These are phyloP conservation scores for Huso huso DNA, from an alignment of 2,797 vertebrate species.

Conservation along the genomic window DNA sequence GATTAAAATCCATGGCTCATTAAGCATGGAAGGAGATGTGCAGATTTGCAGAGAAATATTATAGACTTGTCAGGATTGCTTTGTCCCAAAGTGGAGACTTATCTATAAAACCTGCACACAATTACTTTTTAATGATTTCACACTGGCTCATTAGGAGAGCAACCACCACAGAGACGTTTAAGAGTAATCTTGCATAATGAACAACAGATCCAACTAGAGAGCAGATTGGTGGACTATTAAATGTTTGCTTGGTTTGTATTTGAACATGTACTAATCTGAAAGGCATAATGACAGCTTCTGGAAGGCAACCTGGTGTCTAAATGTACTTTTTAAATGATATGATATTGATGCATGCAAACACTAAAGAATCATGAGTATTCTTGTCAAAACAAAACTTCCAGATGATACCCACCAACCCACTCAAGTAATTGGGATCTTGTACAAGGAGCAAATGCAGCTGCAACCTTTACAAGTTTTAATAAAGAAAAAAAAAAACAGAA, in stretches of 20 bases:
- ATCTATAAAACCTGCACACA: conserved; percentile 53
- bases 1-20: conserved; percentile 64
- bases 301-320: no score
- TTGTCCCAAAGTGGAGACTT: conserved; percentile 44
- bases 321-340: no score
- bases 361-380: no score
- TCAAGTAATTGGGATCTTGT: no score
- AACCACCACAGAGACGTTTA: conserved; percentile 45
- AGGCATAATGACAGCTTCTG: not conserved
- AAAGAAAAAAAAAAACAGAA: no score
- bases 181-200: conserved; percentile 52
- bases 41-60: conserved; percentile 43
- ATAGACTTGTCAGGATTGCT: conserved; percentile 47
- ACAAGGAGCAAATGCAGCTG: no score
- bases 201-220: conserved; percentile 19
- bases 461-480: no score
- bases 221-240: conserved; percentile 16
- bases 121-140: conserved; percentile 61
- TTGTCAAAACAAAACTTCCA: no score
- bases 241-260: not conserved
- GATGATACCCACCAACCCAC: no score
- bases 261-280: not conserved
- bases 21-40: conserved; percentile 57
- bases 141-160: conserved; percentile 56
- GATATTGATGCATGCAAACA: no score